These are phyloP conservation scores for Thaleichthys pacificus DNA, from an alignment of 2,797 vertebrate genomes.

Conservation along the genomic window DNA sequence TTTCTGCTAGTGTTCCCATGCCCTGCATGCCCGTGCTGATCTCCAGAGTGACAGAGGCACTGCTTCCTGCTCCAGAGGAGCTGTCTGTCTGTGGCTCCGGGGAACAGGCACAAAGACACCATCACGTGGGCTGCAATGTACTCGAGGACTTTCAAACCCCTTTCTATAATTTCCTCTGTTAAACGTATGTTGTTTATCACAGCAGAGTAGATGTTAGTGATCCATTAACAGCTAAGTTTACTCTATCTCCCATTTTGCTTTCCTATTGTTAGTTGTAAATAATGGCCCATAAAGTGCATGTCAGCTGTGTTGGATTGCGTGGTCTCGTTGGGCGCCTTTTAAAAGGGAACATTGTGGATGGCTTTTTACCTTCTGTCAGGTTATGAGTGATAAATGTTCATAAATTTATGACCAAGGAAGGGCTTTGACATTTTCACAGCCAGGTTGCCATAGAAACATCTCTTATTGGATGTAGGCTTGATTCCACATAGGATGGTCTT, in stretches of 20 bases:
- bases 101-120: slow-evolving; percentile 57
- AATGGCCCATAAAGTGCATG: neutral
- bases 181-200: slow-evolving; percentile 61
- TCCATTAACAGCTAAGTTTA: slow-evolving; percentile 22
- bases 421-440: slow-evolving; percentile 59
- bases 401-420: slow-evolving; percentile 54
- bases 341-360: slow-evolving; percentile 55
- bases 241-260: slow-evolving; percentile 25
- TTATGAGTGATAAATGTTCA: slow-evolving; percentile 67
- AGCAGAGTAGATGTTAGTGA: slow-evolving; percentile 42
- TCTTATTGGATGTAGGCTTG: slow-evolving; percentile 53
- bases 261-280: neutral
- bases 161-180: slow-evolving; percentile 73
- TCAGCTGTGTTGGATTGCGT: slow-evolving; percentile 38
- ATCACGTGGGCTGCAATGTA: slow-evolving; percentile 73
- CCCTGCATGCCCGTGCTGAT: slow-evolving; percentile 27
- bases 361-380: slow-evolving; percentile 62
- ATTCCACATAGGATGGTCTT: slow-evolving; percentile 20
- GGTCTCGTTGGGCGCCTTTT: slow-evolving; percentile 52
- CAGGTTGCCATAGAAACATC: slow-evolving; percentile 38
- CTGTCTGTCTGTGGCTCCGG: slow-evolving; percentile 77
- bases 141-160: slow-evolving; percentile 71
- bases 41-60: slow-evolving; percentile 55
- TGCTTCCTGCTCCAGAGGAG: slow-evolving; percentile 57
- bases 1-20: slow-evolving; percentile 26